phyloP scores from a whole-genome alignment of 2,797 vertebrate species.

The Adelosebastes latens region DNA sequence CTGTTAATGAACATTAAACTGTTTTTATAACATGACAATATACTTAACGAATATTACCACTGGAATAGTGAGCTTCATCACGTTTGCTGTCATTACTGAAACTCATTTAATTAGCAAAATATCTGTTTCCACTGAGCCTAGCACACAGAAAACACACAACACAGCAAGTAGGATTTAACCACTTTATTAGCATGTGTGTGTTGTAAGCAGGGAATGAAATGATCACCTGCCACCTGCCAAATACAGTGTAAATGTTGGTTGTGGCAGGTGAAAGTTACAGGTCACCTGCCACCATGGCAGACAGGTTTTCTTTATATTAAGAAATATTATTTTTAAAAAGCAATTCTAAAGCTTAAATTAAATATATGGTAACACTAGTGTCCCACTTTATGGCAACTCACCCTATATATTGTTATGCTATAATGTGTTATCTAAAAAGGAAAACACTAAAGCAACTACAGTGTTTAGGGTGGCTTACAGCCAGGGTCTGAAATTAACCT shows the following conservation, averaged over 20 bases:
- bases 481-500: too few species aligned
- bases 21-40: too few species aligned
- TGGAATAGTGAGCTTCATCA: neutral
- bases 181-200: neutral
- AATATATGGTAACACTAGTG: too few species aligned
- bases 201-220: neutral
- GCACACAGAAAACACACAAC: neutral
- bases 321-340: too few species aligned
- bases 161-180: neutral
- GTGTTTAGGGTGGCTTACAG: neutral
- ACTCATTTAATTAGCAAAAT: neutral
- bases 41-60: neutral
- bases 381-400: too few species aligned
- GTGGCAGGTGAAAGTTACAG: too few species aligned
- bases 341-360: too few species aligned
- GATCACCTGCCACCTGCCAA: accelerated
- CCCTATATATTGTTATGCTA: too few species aligned
- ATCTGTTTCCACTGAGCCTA: neutral
- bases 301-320: too few species aligned
- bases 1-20: neutral
- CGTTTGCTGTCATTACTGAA: neutral
- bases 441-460: neutral
- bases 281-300: too few species aligned
- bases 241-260: too few species aligned
- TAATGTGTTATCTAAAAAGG: neutral